A percentile compares a stretch with the other conserved stretches of the same genome.
Conservation (phyloP, 2,888 invertebrate genomes). For the Dicycla oo region DNA sequence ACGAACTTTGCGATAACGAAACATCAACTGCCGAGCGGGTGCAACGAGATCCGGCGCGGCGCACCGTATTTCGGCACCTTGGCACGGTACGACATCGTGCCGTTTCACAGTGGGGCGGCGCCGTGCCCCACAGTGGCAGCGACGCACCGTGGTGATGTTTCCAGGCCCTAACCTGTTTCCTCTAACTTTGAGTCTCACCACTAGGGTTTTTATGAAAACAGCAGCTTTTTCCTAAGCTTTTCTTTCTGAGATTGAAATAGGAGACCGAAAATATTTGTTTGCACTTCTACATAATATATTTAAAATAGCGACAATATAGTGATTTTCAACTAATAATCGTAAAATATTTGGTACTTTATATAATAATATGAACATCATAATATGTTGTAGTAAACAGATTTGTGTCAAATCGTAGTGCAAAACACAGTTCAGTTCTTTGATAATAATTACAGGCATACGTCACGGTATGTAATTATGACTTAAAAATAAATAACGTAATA, state of each 20-base stretch:
- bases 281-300: background rate
- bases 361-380: background rate
- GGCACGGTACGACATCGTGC: too few species aligned
- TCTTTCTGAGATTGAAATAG: background rate
- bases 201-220: background rate
- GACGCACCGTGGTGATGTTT: too few species aligned
- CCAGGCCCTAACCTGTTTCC: slow-evolving; percentile 39
- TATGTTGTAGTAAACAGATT: background rate
- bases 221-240: background rate
- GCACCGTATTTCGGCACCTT: too few species aligned
- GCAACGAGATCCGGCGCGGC: too few species aligned
- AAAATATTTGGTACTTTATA: background rate
- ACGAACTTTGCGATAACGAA: too few species aligned
- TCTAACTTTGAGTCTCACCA: slow-evolving; percentile 23
- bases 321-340: background rate
- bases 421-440: slow-evolving; percentile 15
- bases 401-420: background rate
- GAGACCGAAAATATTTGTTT: background rate
- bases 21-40: too few species aligned
- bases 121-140: too few species aligned
- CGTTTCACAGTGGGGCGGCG: too few species aligned
- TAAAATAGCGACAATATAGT: too few species aligned
- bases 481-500: slow-evolving; percentile 5
- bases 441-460: slow-evolving; percentile 16
- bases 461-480: slow-evolving; percentile 15